Evolutionary conservation across 2,888 invertebrate genomes (phyloP).

Genomic region (Dynastes tityus): DNA sequence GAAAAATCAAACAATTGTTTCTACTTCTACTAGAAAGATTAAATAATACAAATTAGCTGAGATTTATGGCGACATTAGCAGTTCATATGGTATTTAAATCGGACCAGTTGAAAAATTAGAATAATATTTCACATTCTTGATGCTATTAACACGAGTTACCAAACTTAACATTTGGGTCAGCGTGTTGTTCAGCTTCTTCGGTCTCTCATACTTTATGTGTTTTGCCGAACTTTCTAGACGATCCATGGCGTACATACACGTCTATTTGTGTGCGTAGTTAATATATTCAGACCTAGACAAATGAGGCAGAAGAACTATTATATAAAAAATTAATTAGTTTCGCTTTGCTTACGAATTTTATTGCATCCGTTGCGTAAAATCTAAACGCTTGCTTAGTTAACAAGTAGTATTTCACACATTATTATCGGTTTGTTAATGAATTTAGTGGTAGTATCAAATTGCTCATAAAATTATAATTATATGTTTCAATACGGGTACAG

Average conservation of each 20-base stretch:
- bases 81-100: slow-evolving; percentile 22
- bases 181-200: not conserved
- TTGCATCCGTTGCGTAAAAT: slow-evolving; percentile 31
- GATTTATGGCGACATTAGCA: slow-evolving; percentile 27
- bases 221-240: slow-evolving; percentile 21
- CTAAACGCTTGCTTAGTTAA: not conserved
- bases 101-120: slow-evolving; percentile 3
- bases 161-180: slow-evolving; percentile 30
- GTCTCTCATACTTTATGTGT: not conserved
- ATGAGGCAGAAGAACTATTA: slow-evolving; percentile 24
- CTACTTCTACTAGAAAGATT: too few relatives aligned
- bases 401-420: slow-evolving; percentile 24
- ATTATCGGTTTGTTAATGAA: slow-evolving; percentile 5
- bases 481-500: too few relatives aligned
- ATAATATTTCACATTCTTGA: slow-evolving; percentile 17
- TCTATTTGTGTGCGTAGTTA: not conserved
- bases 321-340: slow-evolving; percentile 22
- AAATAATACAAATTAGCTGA: not conserved
- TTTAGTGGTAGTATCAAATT: not conserved
- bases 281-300: not conserved
- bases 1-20: too few relatives aligned
- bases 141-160: slow-evolving; percentile 14
- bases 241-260: not conserved
- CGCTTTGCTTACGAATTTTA: slow-evolving; percentile 29
- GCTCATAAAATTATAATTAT: not conserved